Base-by-base conservation (phyloP, 2,888 invertebrate species). In the Melanargia galathea region DNA sequence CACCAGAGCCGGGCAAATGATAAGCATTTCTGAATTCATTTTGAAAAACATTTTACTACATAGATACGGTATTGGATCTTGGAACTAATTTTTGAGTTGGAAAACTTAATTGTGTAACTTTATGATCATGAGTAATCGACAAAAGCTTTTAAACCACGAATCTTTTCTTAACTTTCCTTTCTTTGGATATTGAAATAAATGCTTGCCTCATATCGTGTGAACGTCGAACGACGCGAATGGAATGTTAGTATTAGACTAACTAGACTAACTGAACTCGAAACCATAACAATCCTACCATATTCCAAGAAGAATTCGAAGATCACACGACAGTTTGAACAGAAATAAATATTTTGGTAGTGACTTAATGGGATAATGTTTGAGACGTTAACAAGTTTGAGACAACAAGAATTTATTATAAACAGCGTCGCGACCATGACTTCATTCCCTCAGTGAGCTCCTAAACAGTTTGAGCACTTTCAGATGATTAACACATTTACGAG, bases 381-480 rank as follows among this genome's bases (percentile, higher is more conserved):
- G 56, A 61, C 58, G 38, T 57, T 56, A 56, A 68, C 63, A 58
- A 45, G 63, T 61, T 65, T 69, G 61, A 73, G 69, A 72, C 72
- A 70, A 66, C 63, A 68, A 64, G 65, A 70, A 64, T 70, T 68
- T 66, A 69, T 73, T 72, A 67, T 74, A 77, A 74, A 76, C 71
- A 76, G 69, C 63, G 69, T 69, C 63, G 69, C 71, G 73, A 66
- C 72, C 79, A 60, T 78, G 76, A 79, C 78, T 78, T 74, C 75
- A 75, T 75, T 73, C 72, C 62, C 66, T 66, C 67, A 72, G 71
- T 73, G 73, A 73, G 75, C 70, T 72, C 70, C 60, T 68, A 68
- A 73, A 71, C 70, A 73, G 60, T 70, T 62, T 65, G 40, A 60
- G 56, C 62, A 65, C 64, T 65, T 65, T 56, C 33, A 70, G 65